phyloP scores from a whole-genome alignment of 2,113 vertebrate species.

The Sapajus apella region DNA sequence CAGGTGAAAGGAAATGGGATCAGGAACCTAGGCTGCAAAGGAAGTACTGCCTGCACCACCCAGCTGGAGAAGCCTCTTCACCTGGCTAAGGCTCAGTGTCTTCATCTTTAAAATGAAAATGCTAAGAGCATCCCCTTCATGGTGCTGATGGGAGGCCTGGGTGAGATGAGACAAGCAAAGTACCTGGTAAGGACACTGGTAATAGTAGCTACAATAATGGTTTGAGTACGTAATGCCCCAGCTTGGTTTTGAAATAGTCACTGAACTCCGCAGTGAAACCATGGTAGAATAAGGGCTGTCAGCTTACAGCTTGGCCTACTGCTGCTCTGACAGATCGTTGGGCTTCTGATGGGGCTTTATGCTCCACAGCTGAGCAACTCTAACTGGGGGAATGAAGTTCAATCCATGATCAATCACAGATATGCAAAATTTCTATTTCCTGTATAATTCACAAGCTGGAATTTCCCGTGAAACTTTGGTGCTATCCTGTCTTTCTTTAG shows the following conservation, averaged over 20 bases:
- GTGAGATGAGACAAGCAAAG: background rate
- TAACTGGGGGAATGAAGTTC: background rate
- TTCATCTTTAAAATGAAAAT: background rate
- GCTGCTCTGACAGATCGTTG: background rate
- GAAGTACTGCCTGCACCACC: no score
- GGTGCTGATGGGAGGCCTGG: rapidly evolving
- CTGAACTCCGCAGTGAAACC: background rate
- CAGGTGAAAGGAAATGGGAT: no score
- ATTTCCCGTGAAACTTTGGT: constrained; percentile 43
- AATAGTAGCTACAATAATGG: rapidly evolving
- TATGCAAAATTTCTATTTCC: constrained; percentile 14
- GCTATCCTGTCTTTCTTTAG: constrained; percentile 38
- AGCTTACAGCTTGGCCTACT: background rate
- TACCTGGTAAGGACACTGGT: rapidly evolving
- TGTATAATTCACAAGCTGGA: constrained; percentile 36
- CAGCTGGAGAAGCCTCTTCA: no score
- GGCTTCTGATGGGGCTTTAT: background rate
- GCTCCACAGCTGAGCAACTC: background rate
- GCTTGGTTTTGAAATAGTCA: background rate
- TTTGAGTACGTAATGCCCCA: background rate
- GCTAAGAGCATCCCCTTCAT: rapidly evolving
- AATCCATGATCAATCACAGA: background rate
- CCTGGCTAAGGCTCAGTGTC: background rate
- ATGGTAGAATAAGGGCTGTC: background rate
- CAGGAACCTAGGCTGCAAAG: background rate